Base-by-base conservation (phyloP, 2,888 invertebrate genomes). In the Tinea pellionella region DNA sequence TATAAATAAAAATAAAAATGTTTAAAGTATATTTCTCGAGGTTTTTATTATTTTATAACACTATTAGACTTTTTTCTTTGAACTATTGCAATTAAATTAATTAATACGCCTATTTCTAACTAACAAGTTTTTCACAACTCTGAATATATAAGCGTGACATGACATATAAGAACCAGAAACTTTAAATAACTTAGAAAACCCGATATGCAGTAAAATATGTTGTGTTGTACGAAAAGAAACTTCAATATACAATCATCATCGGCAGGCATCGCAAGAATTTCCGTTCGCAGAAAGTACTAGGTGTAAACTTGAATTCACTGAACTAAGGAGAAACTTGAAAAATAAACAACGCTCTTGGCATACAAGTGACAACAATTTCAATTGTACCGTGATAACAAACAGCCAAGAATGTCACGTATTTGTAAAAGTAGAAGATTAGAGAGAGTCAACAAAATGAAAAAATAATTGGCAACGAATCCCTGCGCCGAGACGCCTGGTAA, bases 381-480 rank as follows among this genome's bases (percentile, higher is more conserved):
- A 47, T 2, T 19, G 53, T 24, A 18, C 53, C 4, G 53, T 24
- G 53, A 63, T 71, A 74, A 77, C 65, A 63, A 73, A 77, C 70
- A 65, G 68, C 68, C 66, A 71, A 73, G 71, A 74, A 73, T 78
- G 65, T 71, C 68, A 67, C 74, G 68, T 68, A 67, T 75, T 74
- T 70, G 75, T 75, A 67, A 74, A 69, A 68, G 63, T 59, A 64
- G 65, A 65, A 61, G 66, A n/a, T n/a, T 66, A 66, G 70, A 75
- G 68, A 75, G 68, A 75, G 70, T 75, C 73, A 80, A 81, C 75
- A 73, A 76, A 71, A 69, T 79, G 69, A 76, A 78, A 78, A 57
- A 65, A 71, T 72, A 53, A 68, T 83, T 86, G 86, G 86, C 85
- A 85, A 73, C 67, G 69, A 68, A 62, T 65, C 63, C 67, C 64